Conservation (phyloP, 2,797 vertebrate species). For the Helarctos malayanus region DNA sequence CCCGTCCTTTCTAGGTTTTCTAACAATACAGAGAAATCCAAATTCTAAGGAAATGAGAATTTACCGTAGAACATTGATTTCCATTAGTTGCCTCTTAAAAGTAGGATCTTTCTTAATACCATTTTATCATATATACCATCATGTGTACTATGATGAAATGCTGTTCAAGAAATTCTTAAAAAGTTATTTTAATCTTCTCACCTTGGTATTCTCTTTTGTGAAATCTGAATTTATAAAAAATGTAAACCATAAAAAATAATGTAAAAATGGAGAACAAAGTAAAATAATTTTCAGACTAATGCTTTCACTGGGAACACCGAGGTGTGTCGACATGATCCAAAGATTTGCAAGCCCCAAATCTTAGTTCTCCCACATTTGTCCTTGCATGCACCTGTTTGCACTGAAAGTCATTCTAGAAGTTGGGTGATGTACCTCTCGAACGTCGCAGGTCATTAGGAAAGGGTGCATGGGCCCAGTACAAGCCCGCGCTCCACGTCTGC, state of each 20-base stretch:
- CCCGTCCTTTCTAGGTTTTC: not conserved
- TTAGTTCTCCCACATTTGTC: constrained; percentile 12
- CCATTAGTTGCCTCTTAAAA: constrained; percentile 23
- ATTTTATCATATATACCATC: not conserved
- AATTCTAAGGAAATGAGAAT: constrained; percentile 53
- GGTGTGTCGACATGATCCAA: not conserved
- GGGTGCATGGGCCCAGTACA: not conserved
- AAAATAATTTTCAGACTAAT: constrained; percentile 32
- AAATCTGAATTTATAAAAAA: constrained; percentile 27
- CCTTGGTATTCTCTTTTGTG: not conserved
- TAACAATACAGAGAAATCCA: not conserved
- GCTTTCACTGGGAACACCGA: not conserved
- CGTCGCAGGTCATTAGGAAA: not conserved
- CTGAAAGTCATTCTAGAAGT: constrained; percentile 37
- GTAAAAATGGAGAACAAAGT: constrained; percentile 21
- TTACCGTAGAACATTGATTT: not conserved
- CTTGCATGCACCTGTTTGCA: not conserved
- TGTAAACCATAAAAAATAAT: not conserved
- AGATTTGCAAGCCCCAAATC: not conserved
- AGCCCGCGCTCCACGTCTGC: not conserved
- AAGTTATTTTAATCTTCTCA: constrained; percentile 31
- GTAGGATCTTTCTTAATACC: not conserved
- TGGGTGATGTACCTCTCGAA: not conserved
- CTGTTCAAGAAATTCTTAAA: constrained; percentile 13
- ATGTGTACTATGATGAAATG: not conserved